A percentile compares a stretch with the other conserved stretches of the same genome.
Evolutionary conservation across 2,113 vertebrate species (phyloP).

Genomic region (Oenanthe oenanthe): DNA sequence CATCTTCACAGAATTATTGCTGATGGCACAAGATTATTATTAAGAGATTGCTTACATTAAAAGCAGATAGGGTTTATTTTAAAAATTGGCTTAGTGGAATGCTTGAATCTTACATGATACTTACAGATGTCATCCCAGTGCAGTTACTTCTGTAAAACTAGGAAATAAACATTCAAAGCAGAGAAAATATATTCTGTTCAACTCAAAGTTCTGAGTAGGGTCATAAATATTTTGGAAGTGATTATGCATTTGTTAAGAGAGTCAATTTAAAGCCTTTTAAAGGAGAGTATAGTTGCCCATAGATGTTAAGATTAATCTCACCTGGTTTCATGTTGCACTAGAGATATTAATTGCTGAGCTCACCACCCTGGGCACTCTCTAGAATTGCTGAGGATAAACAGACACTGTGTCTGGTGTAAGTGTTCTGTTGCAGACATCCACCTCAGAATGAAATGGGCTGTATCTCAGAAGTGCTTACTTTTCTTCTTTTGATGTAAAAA

Average conservation of each 20-base stretch:
- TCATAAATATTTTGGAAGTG: conserved; percentile 21
- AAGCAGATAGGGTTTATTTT: neutral
- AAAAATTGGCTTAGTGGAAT: neutral
- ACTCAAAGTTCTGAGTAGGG: neutral
- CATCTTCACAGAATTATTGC: neutral
- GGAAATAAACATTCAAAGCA: neutral
- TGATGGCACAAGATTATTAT: neutral
- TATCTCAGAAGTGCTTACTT: neutral
- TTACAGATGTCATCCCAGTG: neutral
- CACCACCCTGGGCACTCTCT: neutral
- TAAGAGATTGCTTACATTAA: neutral
- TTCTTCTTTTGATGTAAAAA: neutral
- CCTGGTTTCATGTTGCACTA: neutral
- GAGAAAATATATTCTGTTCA: neutral
- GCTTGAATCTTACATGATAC: neutral
- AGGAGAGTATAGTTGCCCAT: neutral
- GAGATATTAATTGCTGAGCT: neutral
- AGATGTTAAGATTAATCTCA: conserved; percentile 14
- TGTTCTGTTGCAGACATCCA: neutral
- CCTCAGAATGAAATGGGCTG: neutral
- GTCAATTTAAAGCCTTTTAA: neutral
- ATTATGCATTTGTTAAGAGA: neutral
- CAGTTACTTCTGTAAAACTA: neutral
- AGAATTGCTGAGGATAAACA: neutral
- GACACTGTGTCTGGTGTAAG: neutral